Base-by-base conservation (phyloP, 2,113 vertebrate species). In the Puntigrus tetrazona region DNA sequence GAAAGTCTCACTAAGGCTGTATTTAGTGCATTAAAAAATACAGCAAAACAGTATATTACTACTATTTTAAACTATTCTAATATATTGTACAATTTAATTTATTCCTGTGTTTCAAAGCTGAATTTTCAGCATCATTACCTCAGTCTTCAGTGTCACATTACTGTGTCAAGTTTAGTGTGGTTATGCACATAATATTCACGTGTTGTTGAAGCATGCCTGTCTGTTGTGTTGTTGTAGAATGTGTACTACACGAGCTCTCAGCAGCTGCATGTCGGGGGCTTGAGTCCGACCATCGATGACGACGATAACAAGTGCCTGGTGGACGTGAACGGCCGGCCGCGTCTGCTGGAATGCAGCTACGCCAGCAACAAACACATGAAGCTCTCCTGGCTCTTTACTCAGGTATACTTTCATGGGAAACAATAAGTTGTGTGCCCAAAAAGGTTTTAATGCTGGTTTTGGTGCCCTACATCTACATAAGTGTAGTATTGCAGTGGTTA, bases 251-350 rank as follows among this genome's bases (percentile, higher is more conserved):
- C 96, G 11, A 96, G 94, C 89, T 93, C 93, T 52, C 96, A 97
- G 94, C 95, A 96, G 93, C 92, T 99, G 65, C 96, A 96, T 0
- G 90, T 99, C 61, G 98, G 98, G 13, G 91, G 96, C 88, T 93
- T 99, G 91, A 99, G 98, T 91, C 97, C 98, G 87, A 99, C 97
- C 0, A 88, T 98, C 0, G 98, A 99, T 0, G 97, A 99, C 0
- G 96, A 97, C 2, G 98, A 99, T 94, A 99, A 99, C 93, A 96
- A 97, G 93, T 99, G 98, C 94, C 95, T 99, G 95, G 98, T 99
- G 90, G 98, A 99, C 22, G 96, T 99, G 90, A 99, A 98, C 89
- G 94, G 96, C 91, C 94, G 95, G 78, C 96, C 96, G 0, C 94
- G 97, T 83, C 97, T 99, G 90, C 96, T 99, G 20, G 98, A 99